Percentiles rank a stretch among this genome's conserved stretches.
Evolutionary conservation across 2,888 invertebrate species (phyloP).

Genomic region (Heterodera filipjevi): DNA sequence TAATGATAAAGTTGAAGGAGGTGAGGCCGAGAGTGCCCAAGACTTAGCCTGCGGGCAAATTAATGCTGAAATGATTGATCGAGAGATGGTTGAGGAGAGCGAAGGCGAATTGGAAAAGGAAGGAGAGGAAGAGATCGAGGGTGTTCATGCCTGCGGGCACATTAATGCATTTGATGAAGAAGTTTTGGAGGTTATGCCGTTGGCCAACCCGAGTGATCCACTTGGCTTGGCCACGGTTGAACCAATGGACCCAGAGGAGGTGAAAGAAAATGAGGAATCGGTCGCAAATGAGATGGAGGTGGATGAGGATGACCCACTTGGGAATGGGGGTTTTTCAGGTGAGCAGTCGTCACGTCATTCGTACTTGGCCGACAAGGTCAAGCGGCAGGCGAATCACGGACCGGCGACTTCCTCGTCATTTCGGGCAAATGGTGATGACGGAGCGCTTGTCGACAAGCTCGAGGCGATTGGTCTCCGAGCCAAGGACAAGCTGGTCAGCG

Average conservation of each 20-base stretch:
- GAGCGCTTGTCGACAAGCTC: accelerated
- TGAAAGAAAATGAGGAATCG: background rate
- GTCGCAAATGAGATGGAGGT: background rate
- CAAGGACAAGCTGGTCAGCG: background rate
- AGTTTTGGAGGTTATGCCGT: no score
- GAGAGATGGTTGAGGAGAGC: no score
- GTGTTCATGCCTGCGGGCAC: no score
- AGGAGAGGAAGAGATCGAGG: no score
- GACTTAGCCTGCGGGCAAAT: no score
- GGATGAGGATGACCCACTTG: background rate
- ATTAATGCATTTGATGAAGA: no score
- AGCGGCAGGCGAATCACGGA: background rate
- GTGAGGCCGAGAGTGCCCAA: no score
- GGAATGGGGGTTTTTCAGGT: background rate
- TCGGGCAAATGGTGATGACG: accelerated
- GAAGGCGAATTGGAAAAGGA: no score
- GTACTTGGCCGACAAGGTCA: background rate
- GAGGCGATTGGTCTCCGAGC: background rate
- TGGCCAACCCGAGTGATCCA: background rate
- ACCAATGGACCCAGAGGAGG: background rate
- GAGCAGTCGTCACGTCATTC: background rate
- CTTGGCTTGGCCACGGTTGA: background rate
- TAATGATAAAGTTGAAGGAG: no score
- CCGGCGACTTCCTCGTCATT: accelerated
- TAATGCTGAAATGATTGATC: no score